phyloP scores from a whole-genome alignment of 2,797 vertebrate species.

The Melanotaenia boesemani region DNA sequence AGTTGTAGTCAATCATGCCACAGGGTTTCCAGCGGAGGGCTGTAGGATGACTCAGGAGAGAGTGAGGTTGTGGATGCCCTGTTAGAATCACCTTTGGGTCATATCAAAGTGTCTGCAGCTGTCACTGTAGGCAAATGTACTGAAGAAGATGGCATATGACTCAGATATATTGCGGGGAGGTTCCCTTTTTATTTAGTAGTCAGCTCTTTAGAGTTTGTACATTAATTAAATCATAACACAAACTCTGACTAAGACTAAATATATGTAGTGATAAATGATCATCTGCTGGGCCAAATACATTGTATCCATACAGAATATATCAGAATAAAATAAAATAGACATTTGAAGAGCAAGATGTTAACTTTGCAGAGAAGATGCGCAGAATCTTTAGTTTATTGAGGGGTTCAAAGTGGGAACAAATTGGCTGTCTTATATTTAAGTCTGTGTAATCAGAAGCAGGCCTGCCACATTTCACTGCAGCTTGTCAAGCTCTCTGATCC shows the following conservation, averaged over 20 bases:
- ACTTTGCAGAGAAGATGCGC: slow-evolving; percentile 40
- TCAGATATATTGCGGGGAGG: slow-evolving; percentile 43
- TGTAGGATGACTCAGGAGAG: slow-evolving; percentile 59
- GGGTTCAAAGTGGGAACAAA: slow-evolving; percentile 72
- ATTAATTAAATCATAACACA: slow-evolving; percentile 13
- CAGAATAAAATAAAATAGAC: slow-evolving; percentile 7
- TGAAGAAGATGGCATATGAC: slow-evolving; percentile 50
- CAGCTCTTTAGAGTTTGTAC: slow-evolving; percentile 48
- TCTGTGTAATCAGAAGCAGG: slow-evolving; percentile 76
- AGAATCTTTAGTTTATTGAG: slow-evolving; percentile 57
- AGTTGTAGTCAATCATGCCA: slow-evolving; percentile 16
- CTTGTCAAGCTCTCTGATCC: slow-evolving; percentile 80
- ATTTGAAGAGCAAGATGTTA: slow-evolving; percentile 13
- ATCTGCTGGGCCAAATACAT: not conserved
- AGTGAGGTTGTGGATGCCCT: slow-evolving; percentile 57
- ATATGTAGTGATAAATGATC: not conserved
- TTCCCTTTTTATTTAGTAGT: slow-evolving; percentile 32
- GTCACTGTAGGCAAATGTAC: slow-evolving; percentile 54
- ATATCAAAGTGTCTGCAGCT: slow-evolving; percentile 54
- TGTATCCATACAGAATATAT: not conserved
- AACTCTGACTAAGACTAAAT: not conserved
- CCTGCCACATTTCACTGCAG: slow-evolving; percentile 67
- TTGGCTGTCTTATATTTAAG: slow-evolving; percentile 78
- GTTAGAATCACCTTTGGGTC: slow-evolving; percentile 61
- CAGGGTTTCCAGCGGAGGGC: slow-evolving; percentile 40